Conservation (phyloP, 2,113 vertebrate genomes). For the Channa argus region DNA sequence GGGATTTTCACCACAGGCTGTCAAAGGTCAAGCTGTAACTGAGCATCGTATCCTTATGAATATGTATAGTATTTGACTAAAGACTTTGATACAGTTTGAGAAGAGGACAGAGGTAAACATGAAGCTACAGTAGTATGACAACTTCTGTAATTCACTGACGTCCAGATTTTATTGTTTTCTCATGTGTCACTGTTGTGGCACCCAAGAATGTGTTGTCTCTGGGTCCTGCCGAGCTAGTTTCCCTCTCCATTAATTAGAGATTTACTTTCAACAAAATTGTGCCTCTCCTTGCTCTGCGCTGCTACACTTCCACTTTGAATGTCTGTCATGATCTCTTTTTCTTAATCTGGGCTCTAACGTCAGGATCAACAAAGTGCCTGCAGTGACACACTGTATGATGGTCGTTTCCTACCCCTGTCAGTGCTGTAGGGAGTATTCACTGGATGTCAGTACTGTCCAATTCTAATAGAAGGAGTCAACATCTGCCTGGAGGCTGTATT, state of each 20-base stretch:
- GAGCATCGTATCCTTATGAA: slow-evolving; percentile 23
- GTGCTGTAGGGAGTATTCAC: slow-evolving; percentile 46
- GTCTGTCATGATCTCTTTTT: slow-evolving; percentile 41
- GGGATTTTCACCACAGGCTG: slow-evolving; percentile 8
- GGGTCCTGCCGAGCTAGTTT: slow-evolving; percentile 31
- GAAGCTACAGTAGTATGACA: slow-evolving; percentile 37
- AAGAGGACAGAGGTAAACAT: slow-evolving; percentile 41
- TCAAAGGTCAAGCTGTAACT: slow-evolving; percentile 47
- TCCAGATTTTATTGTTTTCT: slow-evolving; percentile 28
- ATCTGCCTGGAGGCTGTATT: slow-evolving; percentile 50
- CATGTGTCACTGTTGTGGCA: slow-evolving; percentile 51
- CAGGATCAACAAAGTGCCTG: slow-evolving; percentile 54
- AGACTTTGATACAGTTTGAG: slow-evolving; percentile 48
- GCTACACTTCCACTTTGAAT: slow-evolving; percentile 45
- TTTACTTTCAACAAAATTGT: slow-evolving; percentile 35
- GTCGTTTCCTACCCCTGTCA: slow-evolving; percentile 61
- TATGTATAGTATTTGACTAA: slow-evolving; percentile 18
- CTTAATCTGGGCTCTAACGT: slow-evolving; percentile 32
- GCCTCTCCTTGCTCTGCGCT: slow-evolving; percentile 29
- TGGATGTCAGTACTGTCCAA: slow-evolving; percentile 38
- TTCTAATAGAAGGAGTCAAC: slow-evolving; percentile 66
- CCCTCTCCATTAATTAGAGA: slow-evolving; percentile 58
- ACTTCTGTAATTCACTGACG: slow-evolving; percentile 40
- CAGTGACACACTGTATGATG: slow-evolving; percentile 56
- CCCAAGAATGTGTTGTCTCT: slow-evolving; percentile 38